Evolutionary conservation across 2,888 invertebrate species (phyloP).

Genomic region (Saturnia japonica): DNA sequence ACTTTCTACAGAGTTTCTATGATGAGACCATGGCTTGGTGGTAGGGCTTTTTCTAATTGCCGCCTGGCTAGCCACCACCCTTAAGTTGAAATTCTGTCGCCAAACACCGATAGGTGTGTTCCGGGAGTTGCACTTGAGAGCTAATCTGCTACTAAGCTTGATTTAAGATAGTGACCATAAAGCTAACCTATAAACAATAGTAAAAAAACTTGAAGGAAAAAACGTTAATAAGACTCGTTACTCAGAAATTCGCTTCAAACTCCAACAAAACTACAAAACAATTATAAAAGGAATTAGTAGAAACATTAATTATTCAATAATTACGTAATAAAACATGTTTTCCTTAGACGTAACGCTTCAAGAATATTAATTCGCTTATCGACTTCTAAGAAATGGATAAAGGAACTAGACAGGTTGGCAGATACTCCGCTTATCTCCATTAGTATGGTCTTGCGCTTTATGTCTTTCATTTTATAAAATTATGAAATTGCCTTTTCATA

Average conservation of each 20-base stretch:
- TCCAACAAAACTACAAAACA: not conserved
- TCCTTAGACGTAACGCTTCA: not conserved
- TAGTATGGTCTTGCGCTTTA: not conserved
- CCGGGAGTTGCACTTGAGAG: no score
- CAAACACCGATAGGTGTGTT: no score
- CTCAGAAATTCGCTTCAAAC: not conserved
- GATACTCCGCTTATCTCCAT: not conserved
- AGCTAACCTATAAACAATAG: no score
- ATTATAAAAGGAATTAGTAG: conserved; percentile 1
- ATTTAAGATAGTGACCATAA: no score
- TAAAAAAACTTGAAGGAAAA: not conserved
- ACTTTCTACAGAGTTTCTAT: no score
- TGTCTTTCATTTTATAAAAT: not conserved
- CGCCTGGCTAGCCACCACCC: no score
- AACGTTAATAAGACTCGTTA: not conserved
- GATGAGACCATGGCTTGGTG: no score
- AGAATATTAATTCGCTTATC: conserved; percentile 12
- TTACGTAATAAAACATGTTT: conserved; percentile 8
- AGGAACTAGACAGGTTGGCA: conserved; percentile 1
- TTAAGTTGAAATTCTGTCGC: no score
- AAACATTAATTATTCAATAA: conserved; percentile 12
- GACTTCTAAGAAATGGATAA: conserved; percentile 4
- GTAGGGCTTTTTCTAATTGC: no score
- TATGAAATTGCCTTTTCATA: no score
- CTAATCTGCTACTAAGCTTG: no score